phyloP scores from a whole-genome alignment of 2,113 vertebrate genomes.

The Callospermophilus lateralis region DNA sequence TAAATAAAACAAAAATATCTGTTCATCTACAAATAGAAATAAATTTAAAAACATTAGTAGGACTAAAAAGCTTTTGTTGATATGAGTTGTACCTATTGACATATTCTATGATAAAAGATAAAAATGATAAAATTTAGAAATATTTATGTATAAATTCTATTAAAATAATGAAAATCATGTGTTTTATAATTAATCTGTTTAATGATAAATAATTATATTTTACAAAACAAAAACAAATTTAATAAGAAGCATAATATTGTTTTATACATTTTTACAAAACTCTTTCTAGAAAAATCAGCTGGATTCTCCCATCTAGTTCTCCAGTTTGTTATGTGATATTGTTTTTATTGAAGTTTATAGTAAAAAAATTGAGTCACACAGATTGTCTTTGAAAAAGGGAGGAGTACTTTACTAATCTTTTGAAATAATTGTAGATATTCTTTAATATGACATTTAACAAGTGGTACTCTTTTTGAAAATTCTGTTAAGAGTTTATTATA shows the following conservation, averaged over 20 bases:
- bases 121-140: conserved; percentile 10
- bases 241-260: neutral
- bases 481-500: conserved; percentile 35
- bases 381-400: neutral
- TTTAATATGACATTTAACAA: neutral
- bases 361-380: neutral
- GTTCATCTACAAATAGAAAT: no score
- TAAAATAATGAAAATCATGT: neutral
- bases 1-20: no score
- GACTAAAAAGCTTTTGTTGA: neutral
- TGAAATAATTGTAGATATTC: no score
- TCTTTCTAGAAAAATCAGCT: neutral
- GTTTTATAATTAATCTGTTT: neutral
- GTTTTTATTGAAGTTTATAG: neutral
- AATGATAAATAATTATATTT: conserved; percentile 9
- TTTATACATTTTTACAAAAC: conserved; percentile 23
- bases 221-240: neutral
- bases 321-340: neutral
- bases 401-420: neutral
- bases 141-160: neutral
- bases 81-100: neutral
- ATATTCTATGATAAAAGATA: neutral
- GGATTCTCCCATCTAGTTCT: neutral
- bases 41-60: neutral
- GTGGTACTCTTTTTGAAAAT: neutral